phyloP scores from a whole-genome alignment of 1,140 invertebrate species.

The Hesperophylax magnus region DNA sequence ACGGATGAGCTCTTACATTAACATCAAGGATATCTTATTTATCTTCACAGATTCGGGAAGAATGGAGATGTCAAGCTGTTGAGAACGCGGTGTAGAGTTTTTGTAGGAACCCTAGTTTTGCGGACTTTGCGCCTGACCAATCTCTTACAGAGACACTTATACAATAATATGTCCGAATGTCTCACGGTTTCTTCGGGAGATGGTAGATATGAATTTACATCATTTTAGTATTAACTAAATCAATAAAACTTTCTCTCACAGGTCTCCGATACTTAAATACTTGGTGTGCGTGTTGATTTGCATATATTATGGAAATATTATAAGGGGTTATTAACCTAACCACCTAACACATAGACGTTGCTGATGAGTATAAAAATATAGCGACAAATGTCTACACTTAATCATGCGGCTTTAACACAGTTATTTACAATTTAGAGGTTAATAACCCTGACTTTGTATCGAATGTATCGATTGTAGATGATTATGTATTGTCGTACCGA shows the following conservation, averaged over 20 bases:
- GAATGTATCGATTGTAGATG: conserved; percentile 1
- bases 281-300: background rate
- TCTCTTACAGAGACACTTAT: too few relatives aligned
- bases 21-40: too few relatives aligned
- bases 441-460: background rate
- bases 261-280: background rate
- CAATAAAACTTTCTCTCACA: conserved; percentile 14
- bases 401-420: background rate
- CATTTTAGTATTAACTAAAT: background rate
- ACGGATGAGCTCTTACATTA: too few relatives aligned
- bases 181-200: too few relatives aligned
- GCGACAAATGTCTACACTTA: background rate
- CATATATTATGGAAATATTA: conserved; percentile 24
- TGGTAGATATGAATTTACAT: background rate
- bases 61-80: too few relatives aligned
- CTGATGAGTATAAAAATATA: background rate
- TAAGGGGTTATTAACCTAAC: conserved; percentile 8
- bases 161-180: too few relatives aligned
- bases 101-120: too few relatives aligned
- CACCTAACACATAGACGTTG: background rate
- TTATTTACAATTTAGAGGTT: conserved; percentile 4
- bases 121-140: too few relatives aligned
- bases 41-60: too few relatives aligned
- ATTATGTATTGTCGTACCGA: background rate
- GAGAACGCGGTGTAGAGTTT: too few relatives aligned